Percentiles rank a stretch among this genome's conserved stretches.
Evolutionary conservation across 2,113 vertebrate species (phyloP).

Genomic region (Leptobrachium ailaonicum): DNA sequence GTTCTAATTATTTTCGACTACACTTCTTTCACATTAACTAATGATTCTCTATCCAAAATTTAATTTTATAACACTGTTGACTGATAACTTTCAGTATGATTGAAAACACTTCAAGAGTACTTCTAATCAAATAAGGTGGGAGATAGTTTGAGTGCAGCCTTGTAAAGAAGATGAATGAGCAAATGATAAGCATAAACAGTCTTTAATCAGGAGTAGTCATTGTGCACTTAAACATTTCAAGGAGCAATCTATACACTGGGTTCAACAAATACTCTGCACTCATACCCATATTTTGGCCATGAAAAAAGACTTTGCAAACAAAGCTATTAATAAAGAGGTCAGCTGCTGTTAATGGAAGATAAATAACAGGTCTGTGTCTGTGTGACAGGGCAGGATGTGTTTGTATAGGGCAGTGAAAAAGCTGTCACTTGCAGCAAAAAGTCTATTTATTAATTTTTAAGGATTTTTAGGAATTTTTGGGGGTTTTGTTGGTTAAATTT

Average conservation of each 20-base stretch:
- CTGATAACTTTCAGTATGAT: background rate
- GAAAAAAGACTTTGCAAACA: too few relatives aligned
- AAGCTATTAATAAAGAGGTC: too few relatives aligned
- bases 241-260: background rate
- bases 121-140: background rate
- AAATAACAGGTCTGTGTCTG: too few relatives aligned
- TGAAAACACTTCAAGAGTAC: background rate
- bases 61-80: background rate
- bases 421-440: too few relatives aligned
- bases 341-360: too few relatives aligned
- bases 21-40: background rate
- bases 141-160: background rate
- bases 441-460: too few relatives aligned
- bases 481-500: too few relatives aligned
- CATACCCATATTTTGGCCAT: too few relatives aligned
- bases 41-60: background rate
- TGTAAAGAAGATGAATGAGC: background rate
- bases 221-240: slow-evolving; percentile 13
- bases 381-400: too few relatives aligned
- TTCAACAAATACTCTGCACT: slow-evolving; percentile 2
- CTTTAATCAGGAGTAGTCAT: slow-evolving; percentile 10
- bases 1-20: too few relatives aligned
- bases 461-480: too few relatives aligned
- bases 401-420: too few relatives aligned
- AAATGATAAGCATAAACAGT: slow-evolving; percentile 1